Evolutionary conservation across 2,113 vertebrate genomes (phyloP), one percentile per base, ranked within the genome.

Genomic region (Hoplias malabaricus): DNA sequence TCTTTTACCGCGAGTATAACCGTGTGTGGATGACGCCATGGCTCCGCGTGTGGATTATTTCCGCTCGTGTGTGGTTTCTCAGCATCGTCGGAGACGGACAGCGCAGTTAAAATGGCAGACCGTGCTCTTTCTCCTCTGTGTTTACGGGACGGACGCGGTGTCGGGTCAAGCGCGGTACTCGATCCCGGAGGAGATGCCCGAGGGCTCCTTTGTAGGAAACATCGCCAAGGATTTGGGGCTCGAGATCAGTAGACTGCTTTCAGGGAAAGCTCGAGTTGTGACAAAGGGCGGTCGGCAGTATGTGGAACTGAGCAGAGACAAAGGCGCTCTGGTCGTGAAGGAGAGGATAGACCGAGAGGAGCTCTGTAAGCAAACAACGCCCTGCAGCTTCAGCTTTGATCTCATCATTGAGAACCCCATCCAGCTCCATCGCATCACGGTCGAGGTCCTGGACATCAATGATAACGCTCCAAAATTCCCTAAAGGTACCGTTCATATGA

Each of bases 381-480:
- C 31, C 0, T 93, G 93, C 68, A 75, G 88, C 6, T 73, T 94
- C 63, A 89, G 59, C n/a, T 90, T 93, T 75, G 90, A 95, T 42
- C 82, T 90, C 8, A 88, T 94, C 10, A 63, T 92, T 31, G 90
- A 95, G 73, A 94, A 92, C 16, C 93, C 92, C 10, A 83, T 94
- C n/a, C 86, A 91, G 70, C 73, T 94, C 38, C 90, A 91, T 77
- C 89, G 87, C 0, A 11, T 94, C 5, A 86, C 81, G 0, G 69
- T 95, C 21, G 82, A 87, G 9, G 89, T 94, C 40, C 61, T 87
- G 21, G 93, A 94, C 77, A 86, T 94, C 53, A 95, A 95, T 48
- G 94, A 95, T 63, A 93, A 94, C 0, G 48, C 88, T 0, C 93
- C 93, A 0, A 42, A 2, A 9, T 94, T 95, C 16, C 9, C 86